phyloP scores from a whole-genome alignment of 64 coral and sea anemone species.

The Actinia equina region DNA sequence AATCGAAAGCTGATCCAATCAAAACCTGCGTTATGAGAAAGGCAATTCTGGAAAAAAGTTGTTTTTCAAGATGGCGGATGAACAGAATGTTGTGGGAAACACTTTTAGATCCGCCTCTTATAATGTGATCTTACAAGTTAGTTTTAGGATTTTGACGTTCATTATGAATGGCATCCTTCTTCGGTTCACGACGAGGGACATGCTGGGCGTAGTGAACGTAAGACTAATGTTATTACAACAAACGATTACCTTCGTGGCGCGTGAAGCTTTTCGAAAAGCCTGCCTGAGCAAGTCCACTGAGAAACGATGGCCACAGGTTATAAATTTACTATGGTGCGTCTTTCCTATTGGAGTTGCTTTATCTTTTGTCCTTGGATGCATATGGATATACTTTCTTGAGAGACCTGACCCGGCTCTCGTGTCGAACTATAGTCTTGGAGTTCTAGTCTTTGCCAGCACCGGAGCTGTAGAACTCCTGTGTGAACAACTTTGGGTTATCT shows the following conservation, averaged over 20 bases:
- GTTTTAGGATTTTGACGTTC: constrained; percentile 97
- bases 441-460: constrained; percentile 59
- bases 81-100: constrained; percentile 46
- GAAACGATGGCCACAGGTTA: constrained; percentile 84
- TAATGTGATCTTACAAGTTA: constrained; percentile 92
- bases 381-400: constrained; percentile 82
- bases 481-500: constrained; percentile 94
- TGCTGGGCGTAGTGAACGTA: constrained; percentile 95
- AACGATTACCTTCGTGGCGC: constrained; percentile 81
- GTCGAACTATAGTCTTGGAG: constrained; percentile 70
- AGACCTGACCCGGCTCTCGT: constrained; percentile 55
- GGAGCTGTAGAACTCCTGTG: constrained; percentile 80
- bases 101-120: constrained; percentile 95
- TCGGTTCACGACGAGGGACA: constrained; percentile 87
- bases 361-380: constrained; percentile 59
- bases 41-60: neutral
- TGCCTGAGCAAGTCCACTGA: constrained; percentile 75
- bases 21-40: constrained; percentile 1
- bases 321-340: constrained; percentile 91
- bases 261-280: constrained; percentile 96
- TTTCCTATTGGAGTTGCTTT: constrained; percentile 72
- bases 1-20: neutral
- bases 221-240: constrained; percentile 85
- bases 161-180: constrained; percentile 93
- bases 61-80: constrained; percentile 80